Evolutionary conservation across 2,113 vertebrate species (phyloP).

Genomic region (Lophius piscatorius): DNA sequence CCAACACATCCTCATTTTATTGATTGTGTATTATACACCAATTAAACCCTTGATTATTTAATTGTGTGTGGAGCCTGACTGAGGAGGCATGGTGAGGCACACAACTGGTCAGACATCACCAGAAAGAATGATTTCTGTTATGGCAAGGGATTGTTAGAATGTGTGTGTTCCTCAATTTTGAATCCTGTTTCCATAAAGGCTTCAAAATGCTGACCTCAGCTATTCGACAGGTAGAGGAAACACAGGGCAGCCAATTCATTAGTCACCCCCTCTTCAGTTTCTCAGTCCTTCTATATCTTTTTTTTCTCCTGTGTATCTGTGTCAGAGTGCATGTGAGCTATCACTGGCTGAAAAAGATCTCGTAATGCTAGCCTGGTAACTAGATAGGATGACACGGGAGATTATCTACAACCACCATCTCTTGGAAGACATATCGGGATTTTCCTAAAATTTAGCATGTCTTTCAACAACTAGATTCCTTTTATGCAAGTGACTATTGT

Average conservation of each 20-base stretch:
- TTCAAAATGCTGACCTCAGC: slow-evolving; percentile 13
- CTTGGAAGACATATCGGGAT: no score
- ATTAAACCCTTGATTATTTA: slow-evolving; percentile 61
- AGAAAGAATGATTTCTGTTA: slow-evolving; percentile 24
- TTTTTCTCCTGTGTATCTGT: slow-evolving; percentile 14
- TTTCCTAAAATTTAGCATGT: no score
- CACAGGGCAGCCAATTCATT: slow-evolving; percentile 47
- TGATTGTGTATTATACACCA: slow-evolving; percentile 52
- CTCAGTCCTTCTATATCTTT: slow-evolving; percentile 5
- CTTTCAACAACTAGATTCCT: no score
- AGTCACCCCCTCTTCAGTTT: slow-evolving; percentile 45
- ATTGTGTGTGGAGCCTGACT: slow-evolving; percentile 49
- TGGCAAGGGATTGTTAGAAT: slow-evolving; percentile 27
- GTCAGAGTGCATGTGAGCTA: slow-evolving; percentile 43
- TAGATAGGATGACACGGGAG: slow-evolving; percentile 56
- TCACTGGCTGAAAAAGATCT: slow-evolving; percentile 28
- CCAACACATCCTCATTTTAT: slow-evolving; percentile 43
- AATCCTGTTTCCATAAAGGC: slow-evolving; percentile 28
- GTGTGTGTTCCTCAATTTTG: slow-evolving; percentile 18
- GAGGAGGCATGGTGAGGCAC: slow-evolving; percentile 44
- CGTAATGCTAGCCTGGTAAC: slow-evolving; percentile 68
- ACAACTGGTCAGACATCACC: slow-evolving; percentile 33
- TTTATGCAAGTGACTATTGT: no score
- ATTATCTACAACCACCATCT: slow-evolving; percentile 10
- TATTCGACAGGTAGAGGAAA: slow-evolving; percentile 44